phyloP scores from a whole-genome alignment of 2,113 vertebrate species.

The Anseranas semipalmata region DNA sequence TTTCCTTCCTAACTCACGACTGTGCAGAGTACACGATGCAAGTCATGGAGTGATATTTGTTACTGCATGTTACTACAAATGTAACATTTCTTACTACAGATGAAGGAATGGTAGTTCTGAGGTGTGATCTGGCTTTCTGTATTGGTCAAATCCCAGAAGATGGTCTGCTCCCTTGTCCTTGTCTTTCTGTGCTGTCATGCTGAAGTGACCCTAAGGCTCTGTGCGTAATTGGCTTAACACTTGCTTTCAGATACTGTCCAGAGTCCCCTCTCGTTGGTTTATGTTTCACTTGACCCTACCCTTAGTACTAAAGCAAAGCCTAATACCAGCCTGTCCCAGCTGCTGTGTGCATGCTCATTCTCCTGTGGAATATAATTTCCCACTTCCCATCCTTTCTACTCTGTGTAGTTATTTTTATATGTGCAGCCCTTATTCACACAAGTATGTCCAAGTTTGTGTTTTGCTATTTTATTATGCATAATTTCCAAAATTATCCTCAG shows the following conservation, averaged over 20 bases:
- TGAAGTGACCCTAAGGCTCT: background rate
- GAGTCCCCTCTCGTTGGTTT: background rate
- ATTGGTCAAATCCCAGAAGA: background rate
- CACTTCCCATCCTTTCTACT: background rate
- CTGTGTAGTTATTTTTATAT: background rate
- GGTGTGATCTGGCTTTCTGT: background rate
- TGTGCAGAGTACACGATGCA: background rate
- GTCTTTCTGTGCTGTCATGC: background rate
- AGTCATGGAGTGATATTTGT: too few species aligned
- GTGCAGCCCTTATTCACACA: background rate
- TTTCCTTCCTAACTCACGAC: background rate
- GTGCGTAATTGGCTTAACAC: background rate
- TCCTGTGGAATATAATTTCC: background rate
- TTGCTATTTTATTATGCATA: background rate
- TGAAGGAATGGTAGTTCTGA: background rate
- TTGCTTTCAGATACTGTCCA: background rate
- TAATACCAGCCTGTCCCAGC: background rate
- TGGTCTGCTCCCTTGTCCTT: background rate
- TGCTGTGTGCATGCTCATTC: background rate
- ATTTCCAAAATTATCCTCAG: background rate
- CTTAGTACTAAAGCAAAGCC: background rate
- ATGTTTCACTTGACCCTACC: background rate
- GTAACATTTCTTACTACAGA: background rate
- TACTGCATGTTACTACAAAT: too few species aligned
- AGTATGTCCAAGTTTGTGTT: background rate